Base-by-base conservation (phyloP, 2,888 invertebrate species). In the Zelleria hepariella region DNA sequence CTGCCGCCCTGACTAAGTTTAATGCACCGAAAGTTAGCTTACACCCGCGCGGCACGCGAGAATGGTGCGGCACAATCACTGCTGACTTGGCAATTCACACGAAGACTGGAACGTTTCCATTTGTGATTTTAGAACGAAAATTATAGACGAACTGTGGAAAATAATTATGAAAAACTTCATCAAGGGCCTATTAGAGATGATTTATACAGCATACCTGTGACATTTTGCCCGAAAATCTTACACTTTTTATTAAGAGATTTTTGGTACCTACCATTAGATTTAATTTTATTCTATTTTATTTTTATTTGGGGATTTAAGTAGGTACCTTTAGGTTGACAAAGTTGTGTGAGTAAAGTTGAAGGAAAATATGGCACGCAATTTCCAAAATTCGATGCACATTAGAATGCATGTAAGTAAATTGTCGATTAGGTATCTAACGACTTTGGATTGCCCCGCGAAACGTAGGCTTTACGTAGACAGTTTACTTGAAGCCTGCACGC, bases 41-140 rank as follows among this genome's bases (percentile, higher is more conserved):
- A 77, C 68, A 61, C 62, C 62, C 24, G 56, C 61, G 49, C 58
- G 57, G 62, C 86, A 86, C 82, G 85, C 85, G 77, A 86, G 74
- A 57, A 59, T 62, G 66, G 69, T 75, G 77, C 78, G 75, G 20
- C 15, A 25, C 21, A 54, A 26, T 24, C 26, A 25, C 53, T n/a
- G 24, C 15, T 15, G 23, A n/a, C 21, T 51, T 10, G 21, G 21
- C 51, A 23, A 21, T 51, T 51, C 10, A 4, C 20, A 51, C 8
- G 23, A 20, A 51, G 18, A 18, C 49, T 49, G 0, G 20, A 15
- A 18, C 21, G 8, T 18, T 49, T 51, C 7, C 10, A 20, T 51
- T n/a, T n/a, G n/a, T n/a, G n/a, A n/a, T n/a, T n/a, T n/a, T n/a
- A n/a, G n/a, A n/a, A n/a, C n/a, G n/a, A n/a, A n/a, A n/a, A n/a